Evolutionary conservation across 2,888 invertebrate species (phyloP).

Genomic region (Oithona nana): DNA sequence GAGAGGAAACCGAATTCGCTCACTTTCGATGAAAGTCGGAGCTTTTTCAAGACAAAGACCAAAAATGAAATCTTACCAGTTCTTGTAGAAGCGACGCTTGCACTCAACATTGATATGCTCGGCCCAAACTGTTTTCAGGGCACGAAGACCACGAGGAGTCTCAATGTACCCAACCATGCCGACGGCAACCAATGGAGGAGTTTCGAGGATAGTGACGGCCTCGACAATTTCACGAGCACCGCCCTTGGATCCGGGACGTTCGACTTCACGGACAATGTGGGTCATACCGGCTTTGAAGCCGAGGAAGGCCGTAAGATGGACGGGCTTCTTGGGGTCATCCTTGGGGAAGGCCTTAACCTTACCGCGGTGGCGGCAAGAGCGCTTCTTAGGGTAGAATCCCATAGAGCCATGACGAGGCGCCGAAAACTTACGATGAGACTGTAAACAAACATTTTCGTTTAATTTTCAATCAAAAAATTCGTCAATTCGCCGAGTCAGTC

Average conservation of each 20-base stretch:
- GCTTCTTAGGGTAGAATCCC: conserved; percentile 99
- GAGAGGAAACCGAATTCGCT: conserved; percentile 7
- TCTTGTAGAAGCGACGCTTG: conserved; percentile 96
- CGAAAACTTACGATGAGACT: conserved; percentile 99
- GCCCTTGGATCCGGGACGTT: conserved; percentile 94
- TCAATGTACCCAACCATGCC: conserved; percentile 97
- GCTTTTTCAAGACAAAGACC: background rate
- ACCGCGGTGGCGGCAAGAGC: conserved; percentile 86
- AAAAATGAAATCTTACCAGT: conserved; percentile 55
- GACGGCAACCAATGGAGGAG: conserved; percentile 93
- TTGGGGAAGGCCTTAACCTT: conserved; percentile 99
- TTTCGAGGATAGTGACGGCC: conserved; percentile 91
- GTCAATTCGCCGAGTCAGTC: no score
- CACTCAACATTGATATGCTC: conserved; percentile 98
- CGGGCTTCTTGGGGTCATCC: conserved; percentile 87
- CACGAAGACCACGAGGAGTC: conserved; percentile 88
- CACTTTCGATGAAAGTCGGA: background rate
- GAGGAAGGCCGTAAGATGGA: conserved; percentile 90
- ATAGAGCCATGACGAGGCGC: conserved; percentile 99
- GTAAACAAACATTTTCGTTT: conserved; percentile 16
- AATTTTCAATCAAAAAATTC: no score
- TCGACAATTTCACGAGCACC: conserved; percentile 99
- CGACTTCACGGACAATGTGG: conserved; percentile 94
- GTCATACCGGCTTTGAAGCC: conserved; percentile 99
- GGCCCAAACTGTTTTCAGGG: conserved; percentile 90